Evolutionary conservation across 2,797 vertebrate species (phyloP).

Genomic region (Hephaestus fuliginosus): DNA sequence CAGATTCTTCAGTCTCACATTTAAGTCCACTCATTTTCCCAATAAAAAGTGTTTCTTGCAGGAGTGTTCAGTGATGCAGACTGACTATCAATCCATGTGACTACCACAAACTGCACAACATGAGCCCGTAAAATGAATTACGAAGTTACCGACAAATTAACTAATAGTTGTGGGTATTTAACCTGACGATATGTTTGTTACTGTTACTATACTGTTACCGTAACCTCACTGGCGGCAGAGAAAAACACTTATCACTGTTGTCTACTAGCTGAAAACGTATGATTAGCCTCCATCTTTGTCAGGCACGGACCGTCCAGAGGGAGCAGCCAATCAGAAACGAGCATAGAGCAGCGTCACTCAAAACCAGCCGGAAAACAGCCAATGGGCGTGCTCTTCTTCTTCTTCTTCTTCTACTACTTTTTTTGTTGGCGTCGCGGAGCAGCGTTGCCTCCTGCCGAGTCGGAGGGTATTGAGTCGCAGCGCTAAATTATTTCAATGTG

Average conservation of each 20-base stretch:
- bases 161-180: neutral
- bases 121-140: neutral
- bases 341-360: accelerated
- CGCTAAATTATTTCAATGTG: neutral
- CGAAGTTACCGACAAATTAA: neutral
- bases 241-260: no score
- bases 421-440: neutral
- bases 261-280: neutral
- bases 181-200: neutral
- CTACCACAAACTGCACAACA: neutral
- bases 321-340: conserved; percentile 30
- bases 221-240: no score
- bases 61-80: neutral
- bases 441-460: conserved; percentile 14
- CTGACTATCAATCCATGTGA: neutral
- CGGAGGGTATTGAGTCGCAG: neutral
- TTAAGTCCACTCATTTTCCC: neutral
- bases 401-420: conserved; percentile 25
- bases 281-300: accelerated
- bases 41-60: neutral
- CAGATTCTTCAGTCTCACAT: conserved; percentile 1
- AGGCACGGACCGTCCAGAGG: accelerated
- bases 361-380: neutral
- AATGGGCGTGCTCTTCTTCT: neutral
- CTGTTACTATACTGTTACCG: no score